Evolutionary conservation across 2,888 invertebrate species (phyloP).

Genomic region (Hedya salicella): DNA sequence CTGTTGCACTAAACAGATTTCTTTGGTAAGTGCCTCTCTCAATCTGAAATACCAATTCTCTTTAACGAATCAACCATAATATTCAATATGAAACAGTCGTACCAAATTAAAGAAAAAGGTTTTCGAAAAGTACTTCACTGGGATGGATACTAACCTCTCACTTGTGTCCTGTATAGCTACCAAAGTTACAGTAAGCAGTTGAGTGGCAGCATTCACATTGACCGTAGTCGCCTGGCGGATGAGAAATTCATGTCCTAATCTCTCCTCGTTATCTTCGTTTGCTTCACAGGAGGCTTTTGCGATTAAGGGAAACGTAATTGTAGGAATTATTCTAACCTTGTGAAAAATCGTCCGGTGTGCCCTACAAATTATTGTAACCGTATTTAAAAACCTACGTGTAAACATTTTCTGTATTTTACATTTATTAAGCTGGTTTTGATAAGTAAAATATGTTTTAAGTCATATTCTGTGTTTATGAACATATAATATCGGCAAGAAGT

Average conservation of each 20-base stretch:
- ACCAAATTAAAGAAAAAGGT: too few relatives aligned
- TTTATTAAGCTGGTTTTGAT: constrained; percentile 16
- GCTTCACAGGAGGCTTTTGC: constrained; percentile 65
- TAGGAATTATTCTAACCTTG: constrained; percentile 59
- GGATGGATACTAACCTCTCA: constrained; percentile 71
- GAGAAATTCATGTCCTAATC: constrained; percentile 80
- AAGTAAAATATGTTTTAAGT: neutral
- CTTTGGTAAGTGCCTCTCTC: constrained; percentile 70
- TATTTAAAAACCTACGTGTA: constrained; percentile 59
- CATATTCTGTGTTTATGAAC: constrained; percentile 1
- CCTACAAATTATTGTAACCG: constrained; percentile 57
- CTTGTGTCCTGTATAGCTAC: constrained; percentile 84
- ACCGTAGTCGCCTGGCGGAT: constrained; percentile 83
- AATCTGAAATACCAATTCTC: constrained; percentile 60
- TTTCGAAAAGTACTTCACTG: too few relatives aligned
- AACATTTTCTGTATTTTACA: constrained; percentile 59
- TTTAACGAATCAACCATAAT: neutral
- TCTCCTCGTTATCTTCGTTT: constrained; percentile 60
- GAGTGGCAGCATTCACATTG: constrained; percentile 82
- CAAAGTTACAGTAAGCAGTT: constrained; percentile 80
- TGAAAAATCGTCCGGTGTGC: constrained; percentile 53
- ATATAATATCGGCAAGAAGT: neutral
- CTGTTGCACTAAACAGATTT: constrained; percentile 77
- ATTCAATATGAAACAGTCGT: too few relatives aligned
- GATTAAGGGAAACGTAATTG: constrained; percentile 65